phyloP scores from a whole-genome alignment of 2,113 vertebrate genomes.

The Leucosticte australis region DNA sequence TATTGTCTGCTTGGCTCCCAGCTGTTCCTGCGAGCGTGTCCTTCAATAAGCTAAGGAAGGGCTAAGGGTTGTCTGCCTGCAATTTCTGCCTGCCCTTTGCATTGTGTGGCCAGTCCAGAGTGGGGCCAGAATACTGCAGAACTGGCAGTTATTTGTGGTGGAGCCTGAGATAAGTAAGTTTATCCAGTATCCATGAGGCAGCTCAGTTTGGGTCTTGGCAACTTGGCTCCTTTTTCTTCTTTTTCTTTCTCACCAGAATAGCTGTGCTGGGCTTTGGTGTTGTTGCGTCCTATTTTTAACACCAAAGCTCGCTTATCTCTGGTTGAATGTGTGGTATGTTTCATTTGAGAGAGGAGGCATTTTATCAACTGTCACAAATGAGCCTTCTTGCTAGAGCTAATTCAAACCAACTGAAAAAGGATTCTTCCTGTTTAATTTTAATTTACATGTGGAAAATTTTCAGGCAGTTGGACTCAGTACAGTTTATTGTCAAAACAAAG shows the following conservation, averaged over 20 bases:
- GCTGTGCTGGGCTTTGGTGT: background rate
- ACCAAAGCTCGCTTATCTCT: background rate
- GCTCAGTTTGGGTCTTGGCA: background rate
- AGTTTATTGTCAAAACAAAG: background rate
- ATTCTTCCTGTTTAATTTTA: background rate
- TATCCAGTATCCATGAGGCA: background rate
- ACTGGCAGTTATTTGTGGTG: background rate
- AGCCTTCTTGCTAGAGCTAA: background rate
- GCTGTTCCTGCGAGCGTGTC: background rate
- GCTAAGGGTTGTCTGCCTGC: background rate
- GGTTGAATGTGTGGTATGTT: background rate
- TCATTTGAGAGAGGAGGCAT: background rate
- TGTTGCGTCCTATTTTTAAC: conserved; percentile 47
- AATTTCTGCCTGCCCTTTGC: conserved; percentile 33
- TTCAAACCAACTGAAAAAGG: background rate
- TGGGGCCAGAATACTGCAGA: background rate
- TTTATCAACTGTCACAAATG: background rate
- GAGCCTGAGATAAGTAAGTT: background rate
- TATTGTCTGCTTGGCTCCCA: conserved; percentile 20
- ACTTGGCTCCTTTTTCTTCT: background rate
- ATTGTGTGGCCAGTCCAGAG: background rate
- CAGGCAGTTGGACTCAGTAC: background rate
- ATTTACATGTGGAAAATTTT: background rate
- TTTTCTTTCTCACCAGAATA: background rate
- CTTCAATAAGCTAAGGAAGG: background rate